Conservation (phyloP, 2,888 invertebrate species). For the Leucoptera coffeella region DNA sequence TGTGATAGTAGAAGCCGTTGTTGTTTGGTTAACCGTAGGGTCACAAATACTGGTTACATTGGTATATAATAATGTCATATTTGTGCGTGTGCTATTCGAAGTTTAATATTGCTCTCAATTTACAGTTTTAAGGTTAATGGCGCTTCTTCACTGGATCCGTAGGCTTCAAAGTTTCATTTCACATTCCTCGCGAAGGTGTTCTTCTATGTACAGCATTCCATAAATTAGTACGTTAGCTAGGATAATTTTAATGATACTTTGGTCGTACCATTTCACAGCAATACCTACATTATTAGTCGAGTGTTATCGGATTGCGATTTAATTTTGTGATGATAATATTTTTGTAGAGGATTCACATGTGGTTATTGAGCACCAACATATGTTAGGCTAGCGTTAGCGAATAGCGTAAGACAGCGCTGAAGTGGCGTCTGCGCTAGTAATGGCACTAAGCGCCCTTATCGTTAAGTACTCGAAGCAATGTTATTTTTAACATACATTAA, state of each 20-base stretch:
- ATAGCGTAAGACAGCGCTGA: too few relatives aligned
- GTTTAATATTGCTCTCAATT: too few relatives aligned
- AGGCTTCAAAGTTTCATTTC: slow-evolving; percentile 25
- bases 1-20: slow-evolving; percentile 56
- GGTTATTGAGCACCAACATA: slow-evolving; percentile 35
- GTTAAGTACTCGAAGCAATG: slow-evolving; percentile 46
- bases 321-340: slow-evolving; percentile 20
- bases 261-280: slow-evolving; percentile 30
- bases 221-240: slow-evolving; percentile 49
- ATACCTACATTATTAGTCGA: too few relatives aligned
- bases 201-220: slow-evolving; percentile 45
- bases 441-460: slow-evolving; percentile 44
- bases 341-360: slow-evolving; percentile 22
- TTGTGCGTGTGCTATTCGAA: slow-evolving; percentile 51
- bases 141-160: slow-evolving; percentile 29
- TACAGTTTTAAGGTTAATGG: slow-evolving; percentile 17
- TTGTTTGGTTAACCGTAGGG: slow-evolving; percentile 53
- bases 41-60: too few relatives aligned
- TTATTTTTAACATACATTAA: slow-evolving; percentile 49
- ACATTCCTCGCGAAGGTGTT: slow-evolving; percentile 27
- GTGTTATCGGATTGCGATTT: too few relatives aligned
- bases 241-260: slow-evolving; percentile 45
- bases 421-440: too few relatives aligned
- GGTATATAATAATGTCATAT: slow-evolving; percentile 42
- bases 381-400: slow-evolving; percentile 13